Evolutionary conservation across 2,888 invertebrate species (phyloP), one percentile per base, ranked within the genome.

Genomic region (Carpatolechia fugitivella): DNA sequence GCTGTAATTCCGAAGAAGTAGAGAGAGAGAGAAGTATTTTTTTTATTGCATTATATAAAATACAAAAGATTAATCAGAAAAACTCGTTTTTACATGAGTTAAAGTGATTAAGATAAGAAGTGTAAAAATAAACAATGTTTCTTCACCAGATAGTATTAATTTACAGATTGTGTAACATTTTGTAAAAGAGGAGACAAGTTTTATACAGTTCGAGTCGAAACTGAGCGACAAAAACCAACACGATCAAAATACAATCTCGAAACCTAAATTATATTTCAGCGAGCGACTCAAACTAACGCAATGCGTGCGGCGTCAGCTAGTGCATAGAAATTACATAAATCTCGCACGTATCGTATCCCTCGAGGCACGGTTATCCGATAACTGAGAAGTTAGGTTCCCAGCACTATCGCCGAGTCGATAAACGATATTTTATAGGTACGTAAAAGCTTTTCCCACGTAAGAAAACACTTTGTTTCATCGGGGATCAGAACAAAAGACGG

Each of bases 371-470:
- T 51, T 47, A 55, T 48, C 35, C 30, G 13, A 48, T 35, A 29
- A 44, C 38, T 38, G 36, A 10, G 33, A 38, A 56, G 57, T 64
- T 67, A 31, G 13, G 38, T 29, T 38, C 64, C 55, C 58, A 57
- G 56, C 55, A 55, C 60, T 65, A 70, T 64, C 62, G 56, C 57
- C 62, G 54, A 66, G 68, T 68, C 69, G 65, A 69, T 74, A 70
- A 66, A 74, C 73, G 77, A 79, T 80, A 78, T 69, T n/a, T 44
- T 47, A 50, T 36, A 50, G 13, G 29, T 50, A 29, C 68, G 72
- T 73, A 74, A 73, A 73, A 79, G 77, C 69, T 72, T 70, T 80
- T 79, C 76, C 66, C 78, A 80, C 71, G 74, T 69, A 74, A 50
- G 29, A 38, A 71, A 76, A 74, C 64, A 57, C 60, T 62, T 60